Evolutionary conservation across 2,888 invertebrate genomes (phyloP), one percentile per base, ranked within the genome.

Genomic region (Thecophora atra): DNA sequence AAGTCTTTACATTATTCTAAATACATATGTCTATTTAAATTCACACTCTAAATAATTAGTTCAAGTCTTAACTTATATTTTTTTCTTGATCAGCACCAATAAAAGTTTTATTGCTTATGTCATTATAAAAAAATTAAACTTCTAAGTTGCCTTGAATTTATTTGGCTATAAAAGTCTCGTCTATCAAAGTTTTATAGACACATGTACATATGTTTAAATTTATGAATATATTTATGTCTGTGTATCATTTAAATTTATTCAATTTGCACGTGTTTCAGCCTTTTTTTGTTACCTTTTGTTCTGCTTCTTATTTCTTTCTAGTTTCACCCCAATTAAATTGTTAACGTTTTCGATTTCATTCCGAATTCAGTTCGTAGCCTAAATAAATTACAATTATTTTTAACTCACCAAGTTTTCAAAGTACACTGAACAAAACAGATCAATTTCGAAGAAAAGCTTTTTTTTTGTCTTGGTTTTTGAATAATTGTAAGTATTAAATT

Each of bases 291-390:
- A 21, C 8, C n/a, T 54, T 17, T 54, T 54, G 11, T 54, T 54
- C 21, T 52, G 5, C 24, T 58, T 58, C 13, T 54, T 13, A 15
- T 58, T 58, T 26, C 17, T 66, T 15, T 24, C 52, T 67, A 30
- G 54, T n/a, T 65, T 65, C 51, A 47, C 65, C 65, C 28, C 65
- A 65, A 65, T 65, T 30, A 30, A 64, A 67, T 3, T 52, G 66
- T 54, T 13, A 24, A 64, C 47, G 47, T 64, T 44, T 67, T 54
- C 54, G 52, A 67, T 52, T 67, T 67, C 66, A 67, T n/a, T 51
- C 19, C n/a, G 13, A 52, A 67, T 52, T 52, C 54, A 28, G 66
- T 51, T 30, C 66, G 30, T 30, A 37, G 66, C 37, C 66, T 21
- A 28, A 51, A 47, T 65, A 26, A 47, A 26, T 65, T 26, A 1